Evolutionary conservation across 1,140 invertebrate genomes (phyloP), one percentile per base, ranked within the genome.

Genomic region (Cyclina sinensis): DNA sequence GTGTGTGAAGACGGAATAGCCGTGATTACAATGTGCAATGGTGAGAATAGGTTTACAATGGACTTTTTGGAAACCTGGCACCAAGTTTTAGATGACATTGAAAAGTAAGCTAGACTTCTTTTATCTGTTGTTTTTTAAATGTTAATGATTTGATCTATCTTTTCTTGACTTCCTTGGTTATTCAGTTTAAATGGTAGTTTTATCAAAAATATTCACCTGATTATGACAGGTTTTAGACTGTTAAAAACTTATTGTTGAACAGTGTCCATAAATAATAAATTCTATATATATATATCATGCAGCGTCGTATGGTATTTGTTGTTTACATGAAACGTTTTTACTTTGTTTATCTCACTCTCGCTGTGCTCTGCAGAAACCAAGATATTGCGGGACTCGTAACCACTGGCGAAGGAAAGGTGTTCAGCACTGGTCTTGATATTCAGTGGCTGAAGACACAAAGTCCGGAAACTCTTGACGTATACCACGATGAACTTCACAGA

Each of bases 401-500:
- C 65, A 46, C 18, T 48, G 80, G 80, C 18, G 80, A 83, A 48
- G 80, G 80, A 27, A 65, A 37, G 35, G 30, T 27, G 16, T 83
- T 83, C 37, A 83, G 80, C 32, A 83, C 59, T 30, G 80, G 80
- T 18, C 65, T 83, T 0, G 80, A 83, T 70, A 51, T 83, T 0
- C 30, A 2, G 0, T 83, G 80, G 80, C 27, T 83, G 11, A 27
- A 70, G 12, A 32, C n/a, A 32, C 59, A 51, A 68, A 48, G 43
- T 35, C 39, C 59, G 62, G 18, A 0, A 32, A 70, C 46, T 68
- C 59, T 83, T 37, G 54, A 83, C 21, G 39, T 30, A 16, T 83
- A 83, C 32, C 80, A 83, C 14, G 80, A 83, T 27, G 62, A 65
- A 16, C 80, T 83, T n/a, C 62, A 70, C 37, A 16, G 21, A 16